Conservation (phyloP, 2,113 vertebrate genomes). For the Pontoporia blainvillei region DNA sequence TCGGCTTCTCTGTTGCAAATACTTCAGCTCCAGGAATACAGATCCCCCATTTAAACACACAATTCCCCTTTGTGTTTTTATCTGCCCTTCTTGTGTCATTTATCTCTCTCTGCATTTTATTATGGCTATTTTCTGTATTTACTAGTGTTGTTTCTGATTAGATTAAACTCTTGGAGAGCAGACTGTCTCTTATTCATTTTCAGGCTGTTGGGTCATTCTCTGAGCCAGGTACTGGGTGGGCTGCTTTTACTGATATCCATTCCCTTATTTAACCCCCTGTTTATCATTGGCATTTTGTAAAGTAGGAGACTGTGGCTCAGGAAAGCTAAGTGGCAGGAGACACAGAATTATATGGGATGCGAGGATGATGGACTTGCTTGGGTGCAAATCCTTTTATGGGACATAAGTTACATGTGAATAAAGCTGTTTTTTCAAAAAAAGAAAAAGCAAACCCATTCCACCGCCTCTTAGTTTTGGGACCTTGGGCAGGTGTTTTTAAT, state of each 20-base stretch:
- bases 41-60: neutral
- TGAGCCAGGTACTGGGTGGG: accelerated
- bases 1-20: neutral
- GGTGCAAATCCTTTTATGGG: neutral
- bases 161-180: neutral
- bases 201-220: neutral
- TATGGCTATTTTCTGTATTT: neutral
- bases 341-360: neutral
- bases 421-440: neutral
- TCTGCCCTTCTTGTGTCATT: neutral
- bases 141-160: neutral
- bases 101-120: neutral
- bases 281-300: neutral
- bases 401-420: neutral
- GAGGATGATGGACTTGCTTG: neutral
- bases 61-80: neutral
- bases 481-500: neutral
- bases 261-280: neutral
- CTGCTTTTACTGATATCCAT: neutral
- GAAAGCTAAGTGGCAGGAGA: neutral
- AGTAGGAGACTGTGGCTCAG: neutral
- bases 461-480: neutral
- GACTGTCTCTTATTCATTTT: neutral
- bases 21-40: accelerated
- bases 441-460: neutral